Percentiles rank a stretch among this genome's conserved stretches.
Evolutionary conservation across 2,113 vertebrate genomes (phyloP).

Genomic region (Bathybates hornii): DNA sequence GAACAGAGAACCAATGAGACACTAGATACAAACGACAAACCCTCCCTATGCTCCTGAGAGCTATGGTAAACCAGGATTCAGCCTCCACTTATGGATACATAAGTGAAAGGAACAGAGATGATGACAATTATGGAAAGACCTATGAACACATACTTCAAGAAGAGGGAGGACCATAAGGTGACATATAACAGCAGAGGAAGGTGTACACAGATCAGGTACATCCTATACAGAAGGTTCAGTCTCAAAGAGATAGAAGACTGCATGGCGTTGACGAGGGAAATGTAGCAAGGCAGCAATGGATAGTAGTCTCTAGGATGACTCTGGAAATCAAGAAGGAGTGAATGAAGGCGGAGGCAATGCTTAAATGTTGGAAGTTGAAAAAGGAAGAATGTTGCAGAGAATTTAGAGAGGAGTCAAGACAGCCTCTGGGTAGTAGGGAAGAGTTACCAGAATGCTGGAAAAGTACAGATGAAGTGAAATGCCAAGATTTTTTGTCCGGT

Average conservation of each 20-base stretch:
- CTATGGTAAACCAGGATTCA: neutral
- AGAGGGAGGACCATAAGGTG: neutral
- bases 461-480: neutral
- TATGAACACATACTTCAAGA: neutral
- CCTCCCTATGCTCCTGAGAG: neutral
- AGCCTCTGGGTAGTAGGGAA: neutral
- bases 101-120: neutral
- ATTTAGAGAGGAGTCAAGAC: neutral
- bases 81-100: neutral
- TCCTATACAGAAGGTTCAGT: neutral
- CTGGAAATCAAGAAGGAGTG: neutral
- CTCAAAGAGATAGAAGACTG: neutral
- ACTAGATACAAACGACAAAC: neutral
- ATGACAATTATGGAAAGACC: neutral
- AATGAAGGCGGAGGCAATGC: neutral
- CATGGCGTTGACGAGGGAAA: neutral
- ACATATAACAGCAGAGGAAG: neutral
- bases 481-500: neutral
- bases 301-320: neutral
- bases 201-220: neutral
- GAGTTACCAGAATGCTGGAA: neutral
- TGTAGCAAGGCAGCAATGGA: neutral
- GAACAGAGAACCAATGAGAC: neutral
- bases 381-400: neutral
- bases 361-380: neutral